Conservation (phyloP, 2,113 vertebrate species). For the Pygoscelis antarcticus region DNA sequence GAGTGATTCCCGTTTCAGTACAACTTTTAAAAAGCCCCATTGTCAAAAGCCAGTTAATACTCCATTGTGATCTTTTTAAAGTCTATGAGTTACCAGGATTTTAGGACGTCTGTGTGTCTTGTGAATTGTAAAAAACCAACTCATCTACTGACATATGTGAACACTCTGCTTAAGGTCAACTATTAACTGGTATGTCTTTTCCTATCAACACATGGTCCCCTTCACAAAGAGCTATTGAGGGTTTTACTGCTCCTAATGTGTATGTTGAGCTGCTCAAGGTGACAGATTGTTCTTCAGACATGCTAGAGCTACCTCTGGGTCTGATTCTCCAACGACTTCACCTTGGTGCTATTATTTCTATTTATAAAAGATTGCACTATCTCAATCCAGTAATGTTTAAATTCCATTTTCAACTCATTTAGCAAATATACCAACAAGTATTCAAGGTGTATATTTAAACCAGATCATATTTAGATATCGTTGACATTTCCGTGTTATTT, state of each 20-base stretch:
- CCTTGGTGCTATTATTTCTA: not conserved
- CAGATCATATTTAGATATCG: not conserved
- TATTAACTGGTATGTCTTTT: constrained; percentile 52
- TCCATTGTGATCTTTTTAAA: not conserved
- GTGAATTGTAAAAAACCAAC: not conserved
- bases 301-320: not conserved
- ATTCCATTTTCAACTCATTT: not conserved
- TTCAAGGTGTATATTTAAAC: not conserved
- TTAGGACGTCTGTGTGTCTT: not conserved
- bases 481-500: constrained; percentile 4
- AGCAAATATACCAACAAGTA: not conserved
- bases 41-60: not conserved
- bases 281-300: constrained; percentile 30
- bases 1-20: not conserved
- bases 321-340: not conserved
- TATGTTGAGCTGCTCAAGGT: constrained; percentile 20
- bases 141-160: constrained; percentile 19
- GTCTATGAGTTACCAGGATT: not conserved
- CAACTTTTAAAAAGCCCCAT: not conserved
- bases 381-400: not conserved
- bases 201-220: constrained; percentile 44
- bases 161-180: not conserved
- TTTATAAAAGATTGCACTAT: not conserved
- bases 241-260: constrained; percentile 39
- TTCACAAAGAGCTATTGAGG: constrained; percentile 64